Evolutionary conservation across 2,888 invertebrate species (phyloP).

Genomic region (Scrobipalpa costella): DNA sequence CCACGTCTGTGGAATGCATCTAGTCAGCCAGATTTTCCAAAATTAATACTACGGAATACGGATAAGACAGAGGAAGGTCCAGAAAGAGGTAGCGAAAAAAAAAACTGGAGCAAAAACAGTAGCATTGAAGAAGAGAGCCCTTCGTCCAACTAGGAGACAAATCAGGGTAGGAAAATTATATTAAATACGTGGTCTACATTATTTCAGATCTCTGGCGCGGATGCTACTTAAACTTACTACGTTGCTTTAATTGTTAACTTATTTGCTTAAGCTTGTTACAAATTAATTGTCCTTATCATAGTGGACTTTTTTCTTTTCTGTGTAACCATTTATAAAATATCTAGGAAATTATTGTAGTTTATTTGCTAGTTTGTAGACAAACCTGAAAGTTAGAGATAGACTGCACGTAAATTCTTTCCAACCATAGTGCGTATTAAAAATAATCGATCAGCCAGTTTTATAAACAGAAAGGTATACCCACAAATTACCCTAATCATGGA

Average conservation of each 20-base stretch:
- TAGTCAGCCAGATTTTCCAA: too few species aligned
- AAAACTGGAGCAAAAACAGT: too few species aligned
- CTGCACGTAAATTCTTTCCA: background rate
- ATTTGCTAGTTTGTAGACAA: too few species aligned
- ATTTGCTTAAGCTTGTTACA: conserved; percentile 18
- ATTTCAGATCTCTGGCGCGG: background rate
- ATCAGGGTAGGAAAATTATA: background rate
- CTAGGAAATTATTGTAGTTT: too few species aligned
- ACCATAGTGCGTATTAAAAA: background rate
- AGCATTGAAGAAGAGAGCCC: too few species aligned
- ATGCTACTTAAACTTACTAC: conserved; percentile 1
- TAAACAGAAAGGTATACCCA: background rate
- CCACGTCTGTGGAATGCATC: too few species aligned
- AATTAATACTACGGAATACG: too few species aligned
- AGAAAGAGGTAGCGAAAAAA: too few species aligned
- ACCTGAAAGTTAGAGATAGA: background rate
- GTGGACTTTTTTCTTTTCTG: too few species aligned
- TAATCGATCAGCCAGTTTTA: background rate
- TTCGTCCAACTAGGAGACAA: background rate
- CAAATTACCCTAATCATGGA: background rate
- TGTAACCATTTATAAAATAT: too few species aligned
- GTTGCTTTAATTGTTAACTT: conserved; percentile 5
- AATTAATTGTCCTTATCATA: background rate
- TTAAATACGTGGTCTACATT: background rate
- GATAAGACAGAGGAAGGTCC: too few species aligned